phyloP scores from a whole-genome alignment of 2,113 vertebrate species.

The Cyanocitta stelleri region DNA sequence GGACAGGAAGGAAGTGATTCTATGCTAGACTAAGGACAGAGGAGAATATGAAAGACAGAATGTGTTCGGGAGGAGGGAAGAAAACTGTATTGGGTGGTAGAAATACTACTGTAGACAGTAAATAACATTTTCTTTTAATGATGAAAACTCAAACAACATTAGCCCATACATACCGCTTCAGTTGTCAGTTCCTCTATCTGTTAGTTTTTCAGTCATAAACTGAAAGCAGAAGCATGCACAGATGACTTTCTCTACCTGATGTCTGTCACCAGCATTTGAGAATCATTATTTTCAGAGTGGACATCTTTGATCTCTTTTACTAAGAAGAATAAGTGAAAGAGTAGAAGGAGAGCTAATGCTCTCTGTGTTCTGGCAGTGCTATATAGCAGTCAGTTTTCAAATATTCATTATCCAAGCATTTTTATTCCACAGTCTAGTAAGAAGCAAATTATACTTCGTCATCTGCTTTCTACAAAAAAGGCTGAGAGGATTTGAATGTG shows the following conservation, averaged over 20 bases:
- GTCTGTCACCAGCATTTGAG: not conserved
- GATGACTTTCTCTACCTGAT: not conserved
- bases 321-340: not conserved
- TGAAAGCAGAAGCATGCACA: not conserved
- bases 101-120: not conserved
- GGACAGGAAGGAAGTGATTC: not conserved
- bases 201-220: not conserved
- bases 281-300: not conserved
- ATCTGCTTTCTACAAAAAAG: not conserved
- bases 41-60: not conserved
- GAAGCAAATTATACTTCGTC: constrained; percentile 9
- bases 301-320: not conserved
- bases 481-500: not conserved
- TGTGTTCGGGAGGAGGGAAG: not conserved
- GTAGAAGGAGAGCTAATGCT: not conserved
- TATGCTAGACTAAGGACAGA: not conserved
- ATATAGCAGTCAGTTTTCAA: not conserved
- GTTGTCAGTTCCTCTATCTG: not conserved
- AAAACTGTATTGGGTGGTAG: not conserved
- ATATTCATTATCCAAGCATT: constrained; percentile 1
- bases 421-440: constrained; percentile 11
- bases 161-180: not conserved
- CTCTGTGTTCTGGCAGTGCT: not conserved
- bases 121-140: not conserved
- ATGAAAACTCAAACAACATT: not conserved